phyloP scores from a whole-genome alignment of 2,797 vertebrate species.

The Orientallactaga sibirica region DNA sequence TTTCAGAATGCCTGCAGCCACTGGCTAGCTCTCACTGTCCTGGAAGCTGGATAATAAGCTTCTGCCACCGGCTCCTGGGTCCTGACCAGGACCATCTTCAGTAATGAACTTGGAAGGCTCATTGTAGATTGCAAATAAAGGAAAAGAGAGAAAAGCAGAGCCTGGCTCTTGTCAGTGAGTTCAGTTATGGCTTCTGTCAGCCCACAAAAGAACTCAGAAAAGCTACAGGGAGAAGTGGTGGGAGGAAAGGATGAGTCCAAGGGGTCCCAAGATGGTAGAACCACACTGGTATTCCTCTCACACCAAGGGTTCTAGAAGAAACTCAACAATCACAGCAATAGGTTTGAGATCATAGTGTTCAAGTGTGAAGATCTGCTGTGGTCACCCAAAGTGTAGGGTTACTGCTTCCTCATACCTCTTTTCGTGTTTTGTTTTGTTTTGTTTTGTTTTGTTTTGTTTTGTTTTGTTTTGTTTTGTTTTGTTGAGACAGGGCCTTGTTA shows the following conservation, averaged over 20 bases:
- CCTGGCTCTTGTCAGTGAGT: slow-evolving; percentile 90
- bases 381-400: not conserved
- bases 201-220: slow-evolving; percentile 78
- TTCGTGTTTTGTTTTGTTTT: not conserved
- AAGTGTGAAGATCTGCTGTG: not conserved
- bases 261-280: slow-evolving; percentile 71
- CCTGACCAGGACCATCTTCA: slow-evolving; percentile 89
- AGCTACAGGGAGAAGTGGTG: not conserved
- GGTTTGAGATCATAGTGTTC: slow-evolving; percentile 73
- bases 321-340: slow-evolving; percentile 82
- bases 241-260: not conserved
- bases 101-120: slow-evolving; percentile 96
- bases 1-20: slow-evolving; percentile 89
- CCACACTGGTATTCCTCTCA: slow-evolving; percentile 82
- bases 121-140: slow-evolving; percentile 90
- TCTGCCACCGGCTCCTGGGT: slow-evolving; percentile 91
- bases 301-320: slow-evolving; percentile 80
- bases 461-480: not conserved
- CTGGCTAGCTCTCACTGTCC: slow-evolving; percentile 94
- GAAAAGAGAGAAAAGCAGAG: slow-evolving; percentile 86
- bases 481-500: not conserved
- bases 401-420: not conserved
- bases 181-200: slow-evolving; percentile 85
- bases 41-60: slow-evolving; percentile 95
- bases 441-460: not conserved